Base-by-base conservation (phyloP, 2,797 vertebrate species). In the Pagetopsis macropterus region DNA sequence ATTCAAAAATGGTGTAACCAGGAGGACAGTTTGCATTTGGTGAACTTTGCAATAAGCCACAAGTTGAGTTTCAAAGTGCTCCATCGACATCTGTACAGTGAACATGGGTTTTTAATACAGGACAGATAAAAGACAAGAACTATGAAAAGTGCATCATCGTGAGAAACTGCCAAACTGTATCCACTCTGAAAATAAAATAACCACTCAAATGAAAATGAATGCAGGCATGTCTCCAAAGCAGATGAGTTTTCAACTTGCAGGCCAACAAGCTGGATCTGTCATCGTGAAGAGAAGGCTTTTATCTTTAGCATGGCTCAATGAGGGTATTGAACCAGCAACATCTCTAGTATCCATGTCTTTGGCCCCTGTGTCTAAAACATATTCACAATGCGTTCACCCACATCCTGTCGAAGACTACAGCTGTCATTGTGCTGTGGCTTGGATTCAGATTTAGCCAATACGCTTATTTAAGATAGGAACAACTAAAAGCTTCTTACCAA, bases 1-100 rank as follows among this genome's bases (percentile, higher is more conserved):
- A 91, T 87, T 89, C 40, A 66, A 79, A 88, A 82, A 82, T 16
- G 5, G 31, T 19, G 59, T 61, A 44, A 44, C 43, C 69, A 78
- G 69, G 60, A 64, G 75, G 61, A 76, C 72, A 54, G 51, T 70
- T 33, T 23, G 49, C 51, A 69, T 58, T 76, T 2, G 15, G 65
- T 49, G 43, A 75, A 80, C 69, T 50, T 79, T 65, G 61, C 62
- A 78, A 27, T 65, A 79, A 82, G 79, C 75, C 75, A 79, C 75
- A 62, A 65, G 4, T 62, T 61, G 51, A 73, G 40, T 62, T 63
- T 78, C 82, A 84, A 85, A 79, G 75, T 72, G 76, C 70, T 72
- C 45, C 14, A 43, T 80, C 21, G 51, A 65, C 41, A 31, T 78
- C 31, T 82, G 76, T 63, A 61, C 65, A 79, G 55, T 61, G 52